Evolutionary conservation across 1,140 invertebrate genomes (phyloP).

Genomic region (Rhopalosiphum padi): DNA sequence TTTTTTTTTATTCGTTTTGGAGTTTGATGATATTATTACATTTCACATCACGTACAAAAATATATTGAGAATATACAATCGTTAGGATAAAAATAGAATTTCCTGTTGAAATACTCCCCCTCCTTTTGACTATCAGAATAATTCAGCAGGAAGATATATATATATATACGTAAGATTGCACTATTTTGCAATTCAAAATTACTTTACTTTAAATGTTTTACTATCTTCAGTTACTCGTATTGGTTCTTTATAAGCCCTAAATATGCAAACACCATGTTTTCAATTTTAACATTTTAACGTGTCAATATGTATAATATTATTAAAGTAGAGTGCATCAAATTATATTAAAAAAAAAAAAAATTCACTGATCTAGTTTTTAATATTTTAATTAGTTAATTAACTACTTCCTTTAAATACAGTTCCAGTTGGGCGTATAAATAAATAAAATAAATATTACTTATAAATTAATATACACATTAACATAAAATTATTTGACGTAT

Average conservation of each 20-base stretch:
- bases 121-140: not conserved
- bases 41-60: not conserved
- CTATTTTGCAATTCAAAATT: not conserved
- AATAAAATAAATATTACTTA: not conserved
- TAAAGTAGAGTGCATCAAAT: not conserved
- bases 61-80: not conserved
- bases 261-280: not conserved
- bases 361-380: not conserved
- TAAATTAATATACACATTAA: not conserved
- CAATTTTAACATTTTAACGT: not conserved
- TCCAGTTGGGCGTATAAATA: not conserved
- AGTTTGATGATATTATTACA: not conserved
- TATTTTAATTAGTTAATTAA: not conserved
- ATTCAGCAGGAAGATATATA: not conserved
- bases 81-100: constrained; percentile 11
- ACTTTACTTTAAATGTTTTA: not conserved
- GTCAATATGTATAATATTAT: not conserved
- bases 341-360: not conserved
- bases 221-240: not conserved
- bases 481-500: too few species aligned
- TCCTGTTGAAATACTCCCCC: not conserved
- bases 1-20: not conserved
- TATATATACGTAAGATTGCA: not conserved
- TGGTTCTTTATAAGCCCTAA: not conserved
- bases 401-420: not conserved